These are phyloP conservation scores for Agrilus biguttatus DNA, from an alignment of 2,888 invertebrate species.

Conservation along the genomic window DNA sequence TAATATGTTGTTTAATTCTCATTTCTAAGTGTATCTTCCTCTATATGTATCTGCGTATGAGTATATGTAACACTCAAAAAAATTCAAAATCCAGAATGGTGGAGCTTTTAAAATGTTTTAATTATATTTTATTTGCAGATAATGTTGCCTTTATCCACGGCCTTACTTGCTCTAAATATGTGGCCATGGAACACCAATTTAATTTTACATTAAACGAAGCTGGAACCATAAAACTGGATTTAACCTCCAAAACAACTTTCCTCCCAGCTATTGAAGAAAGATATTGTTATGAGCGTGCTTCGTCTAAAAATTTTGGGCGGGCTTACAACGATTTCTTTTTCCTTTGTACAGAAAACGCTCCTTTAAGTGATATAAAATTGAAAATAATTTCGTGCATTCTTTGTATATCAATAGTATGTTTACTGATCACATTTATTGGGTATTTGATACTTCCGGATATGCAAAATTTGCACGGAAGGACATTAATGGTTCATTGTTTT, in stretches of 20 bases:
- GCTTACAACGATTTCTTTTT: too few relatives aligned
- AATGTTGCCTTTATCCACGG: slow-evolving; percentile 2
- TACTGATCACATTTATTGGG: slow-evolving; percentile 43
- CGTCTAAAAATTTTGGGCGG: too few relatives aligned
- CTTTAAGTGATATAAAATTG: too few relatives aligned
- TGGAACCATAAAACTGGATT: slow-evolving; percentile 2
- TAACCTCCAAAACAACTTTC: background rate
- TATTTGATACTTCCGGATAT: slow-evolving; percentile 50
- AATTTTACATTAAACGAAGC: slow-evolving; percentile 5
- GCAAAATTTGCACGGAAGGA: slow-evolving; percentile 59
- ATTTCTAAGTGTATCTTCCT: too few relatives aligned
- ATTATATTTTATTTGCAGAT: too few relatives aligned
- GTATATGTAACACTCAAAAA: too few relatives aligned
- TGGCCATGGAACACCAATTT: background rate
- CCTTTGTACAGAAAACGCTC: too few relatives aligned
- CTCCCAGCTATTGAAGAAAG: slow-evolving; percentile 2
- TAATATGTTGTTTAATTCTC: too few relatives aligned
- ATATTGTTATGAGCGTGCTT: slow-evolving; percentile 6
- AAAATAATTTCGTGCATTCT: slow-evolving; percentile 16
- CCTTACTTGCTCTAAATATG: slow-evolving; percentile 4
- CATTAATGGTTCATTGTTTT: slow-evolving; percentile 53
- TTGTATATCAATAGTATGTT: slow-evolving; percentile 42
- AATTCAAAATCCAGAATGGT: too few relatives aligned
- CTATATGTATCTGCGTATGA: too few relatives aligned
- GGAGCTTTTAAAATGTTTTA: too few relatives aligned